These are phyloP conservation scores for Brienomyrus brachyistius DNA, from an alignment of 2,113 vertebrate genomes.

Conservation along the genomic window DNA sequence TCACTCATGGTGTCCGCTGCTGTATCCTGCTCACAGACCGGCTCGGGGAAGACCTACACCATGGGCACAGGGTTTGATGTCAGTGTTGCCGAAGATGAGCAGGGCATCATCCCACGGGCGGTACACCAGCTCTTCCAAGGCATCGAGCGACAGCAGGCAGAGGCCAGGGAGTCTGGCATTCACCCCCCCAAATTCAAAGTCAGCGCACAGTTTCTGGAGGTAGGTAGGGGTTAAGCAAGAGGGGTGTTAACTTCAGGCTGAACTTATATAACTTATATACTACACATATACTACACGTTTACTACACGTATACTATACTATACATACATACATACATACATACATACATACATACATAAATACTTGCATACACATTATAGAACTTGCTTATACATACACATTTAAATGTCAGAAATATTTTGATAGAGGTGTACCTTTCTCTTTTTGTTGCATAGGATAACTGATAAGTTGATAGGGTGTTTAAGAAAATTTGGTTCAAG, in stretches of 20 bases:
- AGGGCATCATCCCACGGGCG: slow-evolving; percentile 88
- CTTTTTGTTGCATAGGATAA: not conserved
- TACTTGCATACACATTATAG: too few relatives aligned
- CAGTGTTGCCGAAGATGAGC: slow-evolving; percentile 62
- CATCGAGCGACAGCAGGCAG: slow-evolving; percentile 64
- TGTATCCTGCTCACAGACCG: slow-evolving; percentile 63
- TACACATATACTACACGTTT: not conserved
- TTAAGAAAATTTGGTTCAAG: not conserved
- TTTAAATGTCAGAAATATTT: not conserved
- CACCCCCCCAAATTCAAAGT: slow-evolving; percentile 88
- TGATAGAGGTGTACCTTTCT: not conserved
- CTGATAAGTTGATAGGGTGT: not conserved
- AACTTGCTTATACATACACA: not conserved
- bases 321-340: not conserved
- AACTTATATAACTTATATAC: not conserved
- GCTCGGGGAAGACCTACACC: slow-evolving; percentile 89
- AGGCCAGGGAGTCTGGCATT: slow-evolving; percentile 58
- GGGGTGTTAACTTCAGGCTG: not conserved
- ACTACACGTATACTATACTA: not conserved
- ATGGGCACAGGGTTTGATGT: slow-evolving; percentile 93
- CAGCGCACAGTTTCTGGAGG: slow-evolving; percentile 96
- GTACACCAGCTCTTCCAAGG: slow-evolving; percentile 84
- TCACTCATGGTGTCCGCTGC: not conserved
- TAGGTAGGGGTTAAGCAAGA: slow-evolving; percentile 34
- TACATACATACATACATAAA: too few relatives aligned